Conservation (phyloP, 1,140 invertebrate species). For the Eumaeus atala region DNA sequence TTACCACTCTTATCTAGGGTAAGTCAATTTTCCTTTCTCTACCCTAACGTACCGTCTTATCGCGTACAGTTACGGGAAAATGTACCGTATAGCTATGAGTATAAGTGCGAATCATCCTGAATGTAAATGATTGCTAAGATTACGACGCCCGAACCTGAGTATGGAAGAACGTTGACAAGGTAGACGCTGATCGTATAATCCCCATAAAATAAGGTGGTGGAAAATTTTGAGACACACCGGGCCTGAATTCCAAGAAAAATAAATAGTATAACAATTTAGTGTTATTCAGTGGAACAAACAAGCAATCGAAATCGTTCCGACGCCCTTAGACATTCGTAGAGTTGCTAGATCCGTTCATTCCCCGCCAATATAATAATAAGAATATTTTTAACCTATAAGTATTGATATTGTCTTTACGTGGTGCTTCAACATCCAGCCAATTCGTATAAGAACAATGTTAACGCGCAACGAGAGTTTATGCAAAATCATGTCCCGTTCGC, state of each 20-base stretch:
- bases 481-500: no score
- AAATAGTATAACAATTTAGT: background rate
- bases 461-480: no score
- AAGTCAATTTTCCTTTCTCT: slow-evolving; percentile 68
- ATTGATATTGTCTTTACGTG: no score
- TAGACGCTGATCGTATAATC: slow-evolving; percentile 68
- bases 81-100: slow-evolving; percentile 21
- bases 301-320: no score
- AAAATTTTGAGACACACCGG: slow-evolving; percentile 46
- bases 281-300: no score
- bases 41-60: slow-evolving; percentile 27
- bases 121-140: slow-evolving; percentile 27
- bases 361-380: no score
- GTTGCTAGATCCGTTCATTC: no score
- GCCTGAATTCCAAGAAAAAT: slow-evolving; percentile 20
- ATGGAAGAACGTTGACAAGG: slow-evolving; percentile 67
- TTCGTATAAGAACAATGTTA: no score
- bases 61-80: slow-evolving; percentile 11
- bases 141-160: slow-evolving; percentile 60
- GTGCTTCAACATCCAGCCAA: no score
- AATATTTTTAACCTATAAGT: no score
- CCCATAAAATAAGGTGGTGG: slow-evolving; percentile 70
- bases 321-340: no score
- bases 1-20: slow-evolving; percentile 67
- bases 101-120: slow-evolving; percentile 24